Conservation (phyloP, 1,140 invertebrate genomes). For the Hyles euphorbiae region DNA sequence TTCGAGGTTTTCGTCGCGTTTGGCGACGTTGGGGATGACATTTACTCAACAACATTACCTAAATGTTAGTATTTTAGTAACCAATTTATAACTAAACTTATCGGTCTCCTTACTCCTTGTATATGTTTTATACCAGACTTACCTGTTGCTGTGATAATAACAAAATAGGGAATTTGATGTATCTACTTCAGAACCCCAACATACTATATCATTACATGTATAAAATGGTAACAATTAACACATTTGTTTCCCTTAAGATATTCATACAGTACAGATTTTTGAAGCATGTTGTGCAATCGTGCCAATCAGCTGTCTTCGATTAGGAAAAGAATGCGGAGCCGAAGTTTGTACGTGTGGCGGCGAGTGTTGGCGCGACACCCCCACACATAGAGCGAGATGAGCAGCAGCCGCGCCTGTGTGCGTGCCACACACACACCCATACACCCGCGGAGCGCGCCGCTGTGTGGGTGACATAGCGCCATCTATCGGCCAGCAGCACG, state of each 20-base stretch:
- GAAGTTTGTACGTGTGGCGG: conserved; percentile 10
- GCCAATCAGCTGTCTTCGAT: conserved; percentile 30
- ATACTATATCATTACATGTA: not conserved
- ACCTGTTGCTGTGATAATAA: too few species aligned
- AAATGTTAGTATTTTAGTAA: too few species aligned
- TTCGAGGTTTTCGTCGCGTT: conserved; percentile 17
- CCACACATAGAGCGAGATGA: conserved; percentile 19
- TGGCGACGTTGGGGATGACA: too few species aligned
- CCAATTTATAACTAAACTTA: too few species aligned
- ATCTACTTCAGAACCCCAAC: too few species aligned
- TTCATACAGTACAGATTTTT: too few species aligned
- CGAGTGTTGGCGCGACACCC: conserved; percentile 38
- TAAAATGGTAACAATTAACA: too few species aligned
- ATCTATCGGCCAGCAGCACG: conserved; percentile 49
- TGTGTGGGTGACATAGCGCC: conserved; percentile 51
- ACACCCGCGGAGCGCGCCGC: conserved; percentile 22
- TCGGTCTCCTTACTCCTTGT: too few species aligned
- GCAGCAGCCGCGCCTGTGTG: conserved; percentile 31
- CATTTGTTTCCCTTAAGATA: too few species aligned
- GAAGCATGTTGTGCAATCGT: conserved; percentile 20
- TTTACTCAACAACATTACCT: too few species aligned
- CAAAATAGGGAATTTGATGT: too few species aligned
- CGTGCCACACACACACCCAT: conserved; percentile 52
- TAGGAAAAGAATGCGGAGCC: conserved; percentile 28
- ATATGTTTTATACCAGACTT: too few species aligned